Evolutionary conservation across 2,888 invertebrate species (phyloP), one percentile per base, ranked within the genome.

Genomic region (Lasioglossum vierecki): DNA sequence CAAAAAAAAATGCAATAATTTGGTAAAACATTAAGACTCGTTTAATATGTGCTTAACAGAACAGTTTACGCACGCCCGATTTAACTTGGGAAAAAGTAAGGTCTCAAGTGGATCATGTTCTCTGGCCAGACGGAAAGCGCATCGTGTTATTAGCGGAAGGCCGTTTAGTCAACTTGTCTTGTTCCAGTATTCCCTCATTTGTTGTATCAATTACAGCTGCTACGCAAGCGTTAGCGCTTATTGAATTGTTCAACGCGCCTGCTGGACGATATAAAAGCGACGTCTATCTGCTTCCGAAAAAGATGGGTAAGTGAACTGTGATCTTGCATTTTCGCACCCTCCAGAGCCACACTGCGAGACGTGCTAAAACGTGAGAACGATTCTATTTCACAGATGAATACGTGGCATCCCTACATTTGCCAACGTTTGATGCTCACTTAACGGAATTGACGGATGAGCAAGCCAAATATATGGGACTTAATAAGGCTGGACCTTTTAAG

Each of bases 401-500:
- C 95, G 99, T 99, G 39, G 99, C 99, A 22, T 99, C 98, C 89
- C 96, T 99, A 70, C 99, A 99, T 96, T 96, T 99, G 93, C 98
- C 99, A 13, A 98, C 99, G 30, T 99, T 99, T 95, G 99, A 99
- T 96, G 99, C 99, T 35, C 99, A 99, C 94, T 96, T 99, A 91
- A 99, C 99, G 0, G 99, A 99, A 95, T 96, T 99, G 78, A 97
- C 97, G 6, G 99, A 99, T 95, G 99, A 99, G 93, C 99, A 99
- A 95, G 99, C 99, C 72, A 99, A 99, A 95, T 99, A 99, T 94
- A 97, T 99, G 96, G 99, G 99, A 87, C 97, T 99, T 53, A 99
- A 98, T 95, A 99, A 99, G 96, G 98, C 99, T 77, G 99, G 99
- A 75, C 99, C 99, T 70, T 99, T 99, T 96, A 99, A 99, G 96